Percentiles rank a stretch among this genome's conserved stretches.
Evolutionary conservation across 2,888 invertebrate genomes (phyloP).

Genomic region (Drosophila planitibia): DNA sequence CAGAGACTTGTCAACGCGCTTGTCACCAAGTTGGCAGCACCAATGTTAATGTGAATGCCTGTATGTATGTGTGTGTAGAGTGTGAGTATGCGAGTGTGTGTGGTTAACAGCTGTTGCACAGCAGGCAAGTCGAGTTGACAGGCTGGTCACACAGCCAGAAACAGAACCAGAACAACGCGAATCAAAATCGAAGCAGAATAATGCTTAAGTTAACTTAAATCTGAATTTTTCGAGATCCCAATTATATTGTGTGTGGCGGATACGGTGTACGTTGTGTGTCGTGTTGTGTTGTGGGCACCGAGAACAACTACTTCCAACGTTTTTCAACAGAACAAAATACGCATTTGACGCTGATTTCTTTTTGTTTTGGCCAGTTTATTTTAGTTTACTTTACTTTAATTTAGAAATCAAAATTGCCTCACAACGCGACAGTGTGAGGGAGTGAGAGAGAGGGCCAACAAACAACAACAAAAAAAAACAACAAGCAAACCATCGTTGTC

Average conservation of each 20-base stretch:
- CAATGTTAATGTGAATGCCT: neutral
- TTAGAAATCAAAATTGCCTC: constrained; percentile 31
- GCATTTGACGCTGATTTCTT: constrained; percentile 31
- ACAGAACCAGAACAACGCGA: constrained; percentile 56
- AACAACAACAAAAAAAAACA: constrained; percentile 18
- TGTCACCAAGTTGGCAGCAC: constrained; percentile 41
- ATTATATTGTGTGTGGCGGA: constrained; percentile 16
- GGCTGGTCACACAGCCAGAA: constrained; percentile 49
- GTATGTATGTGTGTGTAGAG: neutral
- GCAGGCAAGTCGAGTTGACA: constrained; percentile 57
- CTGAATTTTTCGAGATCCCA: constrained; percentile 29
- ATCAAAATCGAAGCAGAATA: constrained; percentile 50
- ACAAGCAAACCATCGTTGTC: constrained; percentile 8
- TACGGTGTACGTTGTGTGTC: neutral
- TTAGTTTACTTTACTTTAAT: constrained; percentile 6
- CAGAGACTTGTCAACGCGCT: constrained; percentile 28
- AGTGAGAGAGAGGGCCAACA: constrained; percentile 17
- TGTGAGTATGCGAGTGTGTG: neutral
- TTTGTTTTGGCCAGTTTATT: constrained; percentile 26
- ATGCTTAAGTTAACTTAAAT: constrained; percentile 51
- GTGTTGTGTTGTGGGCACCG: constrained; percentile 4
- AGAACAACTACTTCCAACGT: neutral
- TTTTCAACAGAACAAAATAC: constrained; percentile 5
- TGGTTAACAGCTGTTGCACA: constrained; percentile 36
- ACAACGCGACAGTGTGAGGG: constrained; percentile 1